A percentile compares a stretch with the other conserved stretches of the same genome.
These are phyloP conservation scores for Frankliniella intonsa DNA, from an alignment of 2,888 invertebrate genomes.

Conservation along the genomic window DNA sequence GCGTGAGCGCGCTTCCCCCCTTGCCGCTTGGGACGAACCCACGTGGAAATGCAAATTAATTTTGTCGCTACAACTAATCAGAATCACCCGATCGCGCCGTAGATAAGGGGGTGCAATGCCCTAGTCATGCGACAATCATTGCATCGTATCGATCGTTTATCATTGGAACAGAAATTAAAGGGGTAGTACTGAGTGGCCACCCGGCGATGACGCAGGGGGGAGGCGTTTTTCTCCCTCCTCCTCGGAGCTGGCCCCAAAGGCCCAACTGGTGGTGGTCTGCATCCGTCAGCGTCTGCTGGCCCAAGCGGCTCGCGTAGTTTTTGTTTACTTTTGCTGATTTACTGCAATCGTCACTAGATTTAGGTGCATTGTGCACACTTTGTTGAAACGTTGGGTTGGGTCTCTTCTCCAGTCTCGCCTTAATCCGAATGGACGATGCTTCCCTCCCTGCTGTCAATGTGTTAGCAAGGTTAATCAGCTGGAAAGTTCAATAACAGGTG, in stretches of 20 bases:
- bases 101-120: too few species aligned
- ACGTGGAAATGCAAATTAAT: slow-evolving; percentile 12
- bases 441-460: neutral
- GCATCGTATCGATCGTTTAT: too few species aligned
- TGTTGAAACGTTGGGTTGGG: neutral
- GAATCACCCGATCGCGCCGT: too few species aligned
- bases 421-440: neutral
- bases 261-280: neutral
- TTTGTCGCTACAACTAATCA: neutral
- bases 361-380: neutral
- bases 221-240: neutral
- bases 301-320: neutral
- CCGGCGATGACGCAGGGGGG: neutral
- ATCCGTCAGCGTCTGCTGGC: slow-evolving; percentile 2
- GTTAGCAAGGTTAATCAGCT: slow-evolving; percentile 21
- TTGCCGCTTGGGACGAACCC: neutral
- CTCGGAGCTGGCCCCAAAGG: neutral
- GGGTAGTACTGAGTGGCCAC: neutral
- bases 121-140: too few species aligned
- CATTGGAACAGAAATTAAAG: too few species aligned
- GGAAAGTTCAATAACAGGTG: slow-evolving; percentile 8
- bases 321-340: slow-evolving; percentile 11
- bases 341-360: neutral
- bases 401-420: too few species aligned
- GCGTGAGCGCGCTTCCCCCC: neutral